Base-by-base conservation (phyloP, 1,140 invertebrate species). In the Rhagoletis zephyria region DNA sequence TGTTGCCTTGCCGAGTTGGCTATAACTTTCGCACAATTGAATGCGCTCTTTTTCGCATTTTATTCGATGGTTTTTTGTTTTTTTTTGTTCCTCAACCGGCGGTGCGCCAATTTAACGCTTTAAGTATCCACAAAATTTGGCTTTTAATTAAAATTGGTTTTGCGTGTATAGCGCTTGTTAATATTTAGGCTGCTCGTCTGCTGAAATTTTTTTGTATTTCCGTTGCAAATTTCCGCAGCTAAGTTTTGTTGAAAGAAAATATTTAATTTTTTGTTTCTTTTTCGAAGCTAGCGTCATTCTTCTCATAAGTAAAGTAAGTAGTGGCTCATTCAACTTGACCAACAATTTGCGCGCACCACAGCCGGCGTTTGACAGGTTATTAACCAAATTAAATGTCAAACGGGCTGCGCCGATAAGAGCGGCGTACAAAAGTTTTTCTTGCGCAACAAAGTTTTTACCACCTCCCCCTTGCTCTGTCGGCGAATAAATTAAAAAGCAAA, bases 301-400 rank as follows among this genome's bases (percentile, higher is more conserved):
- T 74, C 7, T 40, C 1, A 74, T 45, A 74, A 12, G 12, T 12
- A 30, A 67, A 42, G 64, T 67, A 67, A 67, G 12, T 67, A 30
- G 9, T 4, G 0, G 9, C 3, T 30, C 40, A 30, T 30, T 30
- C 42, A 63, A 3, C 40, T 5, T 1, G 2, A 1, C 5, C 51
- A 51, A 14, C 48, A 51, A 10, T 48, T 56, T 42, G 30, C 30
- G 6, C 45, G 30, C 42, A 51, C 42, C n/a, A 16, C 51, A 63
- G n/a, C 3, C n/a, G 48, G 48, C 74, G 45, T 51, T 56, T 81
- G 51, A 81, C 74, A 81, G 74, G 74, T 81, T 81, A 81, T 81
- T 81, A 81, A 81, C n/a, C 48, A 81, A 74, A 81, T 81, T 51
- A 81, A 81, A 81, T 81, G 74, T 42, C 74, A 81, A 81, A 81